Evolutionary conservation across 2,888 invertebrate genomes (phyloP).

Genomic region (Parapristionchus giblindavisi): DNA sequence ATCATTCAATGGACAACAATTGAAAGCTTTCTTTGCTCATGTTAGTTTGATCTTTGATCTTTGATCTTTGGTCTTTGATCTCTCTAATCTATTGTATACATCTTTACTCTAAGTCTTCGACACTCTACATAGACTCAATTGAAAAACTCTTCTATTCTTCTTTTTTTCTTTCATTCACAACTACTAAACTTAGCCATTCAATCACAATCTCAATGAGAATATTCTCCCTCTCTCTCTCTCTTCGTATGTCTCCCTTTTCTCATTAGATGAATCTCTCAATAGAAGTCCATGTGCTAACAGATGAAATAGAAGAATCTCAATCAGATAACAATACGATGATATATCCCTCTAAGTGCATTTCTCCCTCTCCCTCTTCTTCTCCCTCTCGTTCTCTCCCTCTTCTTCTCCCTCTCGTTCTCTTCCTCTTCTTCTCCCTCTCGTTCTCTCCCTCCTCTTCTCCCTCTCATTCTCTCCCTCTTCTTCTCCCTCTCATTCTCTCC

Average conservation of each 20-base stretch:
- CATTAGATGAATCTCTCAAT: no score
- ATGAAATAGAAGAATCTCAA: no score
- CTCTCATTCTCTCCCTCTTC: background rate
- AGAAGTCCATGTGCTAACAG: no score
- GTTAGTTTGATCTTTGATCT: conserved; percentile 42
- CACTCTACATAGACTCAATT: no score
- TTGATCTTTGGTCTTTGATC: background rate
- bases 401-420: background rate
- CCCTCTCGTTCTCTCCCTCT: background rate
- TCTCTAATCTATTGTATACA: no score
- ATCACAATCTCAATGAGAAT: no score
- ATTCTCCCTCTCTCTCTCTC: no score
- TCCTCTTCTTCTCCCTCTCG: background rate
- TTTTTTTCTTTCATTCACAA: no score
- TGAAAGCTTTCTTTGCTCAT: conserved; percentile 68
- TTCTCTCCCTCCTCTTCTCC: conserved; percentile 13
- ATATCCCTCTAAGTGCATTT: background rate
- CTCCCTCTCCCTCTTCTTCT: background rate
- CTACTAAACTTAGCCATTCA: no score
- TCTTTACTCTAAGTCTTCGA: conserved; percentile 2
- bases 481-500: background rate
- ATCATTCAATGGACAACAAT: conserved; percentile 63
- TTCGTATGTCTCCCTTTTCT: no score
- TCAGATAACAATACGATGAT: no score
- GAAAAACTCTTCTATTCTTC: no score